Percentiles rank a stretch among this genome's conserved stretches.
These are phyloP conservation scores for Tangachromis dhanisi DNA, from an alignment of 2,113 vertebrate species.

Conservation along the genomic window DNA sequence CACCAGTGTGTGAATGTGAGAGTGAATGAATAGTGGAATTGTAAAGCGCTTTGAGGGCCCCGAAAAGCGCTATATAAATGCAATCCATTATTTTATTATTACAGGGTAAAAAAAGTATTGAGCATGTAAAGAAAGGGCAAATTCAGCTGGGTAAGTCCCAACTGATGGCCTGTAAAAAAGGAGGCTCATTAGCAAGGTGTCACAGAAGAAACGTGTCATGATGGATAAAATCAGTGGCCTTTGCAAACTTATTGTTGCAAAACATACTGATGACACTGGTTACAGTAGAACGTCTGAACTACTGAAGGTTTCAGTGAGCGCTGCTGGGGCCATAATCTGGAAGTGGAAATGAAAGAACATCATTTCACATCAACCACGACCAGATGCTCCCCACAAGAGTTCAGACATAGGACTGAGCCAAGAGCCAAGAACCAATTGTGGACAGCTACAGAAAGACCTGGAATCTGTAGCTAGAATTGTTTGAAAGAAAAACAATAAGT, in stretches of 20 bases:
- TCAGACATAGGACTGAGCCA: not conserved
- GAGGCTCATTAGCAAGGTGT: not conserved
- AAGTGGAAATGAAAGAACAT: not conserved
- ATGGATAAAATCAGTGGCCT: not conserved
- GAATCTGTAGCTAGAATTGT: not conserved
- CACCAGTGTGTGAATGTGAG: no score
- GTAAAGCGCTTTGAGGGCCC: no score
- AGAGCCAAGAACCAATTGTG: not conserved
- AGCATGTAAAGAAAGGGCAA: not conserved
- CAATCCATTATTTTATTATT: no score
- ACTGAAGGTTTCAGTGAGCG: not conserved
- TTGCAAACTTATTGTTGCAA: not conserved
- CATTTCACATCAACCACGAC: rapidly evolving
- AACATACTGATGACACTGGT: not conserved
- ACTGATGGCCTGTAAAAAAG: not conserved
- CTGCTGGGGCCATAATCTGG: not conserved
- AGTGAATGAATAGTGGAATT: no score
- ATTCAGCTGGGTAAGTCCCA: not conserved
- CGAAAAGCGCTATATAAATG: no score
- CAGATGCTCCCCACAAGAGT: rapidly evolving
- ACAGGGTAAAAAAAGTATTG: not conserved
- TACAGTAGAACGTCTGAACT: not conserved
- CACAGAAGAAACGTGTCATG: not conserved
- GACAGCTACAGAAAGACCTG: not conserved
- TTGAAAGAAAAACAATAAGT: not conserved